phyloP scores from a whole-genome alignment of 1,140 invertebrate genomes.

The Drosophila pseudoobscura region DNA sequence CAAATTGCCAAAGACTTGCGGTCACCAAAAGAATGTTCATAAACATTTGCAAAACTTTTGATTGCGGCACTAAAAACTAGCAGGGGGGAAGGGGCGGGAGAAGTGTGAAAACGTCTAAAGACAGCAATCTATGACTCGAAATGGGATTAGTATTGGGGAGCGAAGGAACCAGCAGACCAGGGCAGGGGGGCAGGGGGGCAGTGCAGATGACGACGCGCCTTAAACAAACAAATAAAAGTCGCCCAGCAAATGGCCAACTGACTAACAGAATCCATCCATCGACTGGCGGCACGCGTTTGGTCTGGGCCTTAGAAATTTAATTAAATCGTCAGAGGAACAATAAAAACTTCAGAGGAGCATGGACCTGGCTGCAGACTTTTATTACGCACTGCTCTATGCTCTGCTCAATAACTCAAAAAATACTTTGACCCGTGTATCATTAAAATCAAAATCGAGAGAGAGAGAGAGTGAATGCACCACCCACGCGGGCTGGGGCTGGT shows the following conservation, averaged over 20 bases:
- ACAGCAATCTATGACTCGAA: conserved; percentile 47
- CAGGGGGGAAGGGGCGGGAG: conserved; percentile 12
- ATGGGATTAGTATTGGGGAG: neutral
- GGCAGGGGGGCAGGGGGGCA: neutral
- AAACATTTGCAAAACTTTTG: conserved; percentile 74
- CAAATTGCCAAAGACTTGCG: conserved; percentile 65
- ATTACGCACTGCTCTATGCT: conserved; percentile 62
- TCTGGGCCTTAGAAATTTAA: conserved; percentile 54
- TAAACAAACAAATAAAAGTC: conserved; percentile 77
- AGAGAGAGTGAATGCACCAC: conserved; percentile 20
- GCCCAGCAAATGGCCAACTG: conserved; percentile 38
- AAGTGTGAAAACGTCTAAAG: conserved; percentile 61
- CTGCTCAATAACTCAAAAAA: conserved; percentile 78
- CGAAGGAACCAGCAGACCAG: conserved; percentile 9
- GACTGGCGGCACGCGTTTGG: conserved; percentile 66
- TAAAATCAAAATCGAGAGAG: conserved; percentile 65
- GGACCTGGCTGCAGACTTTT: conserved; percentile 38
- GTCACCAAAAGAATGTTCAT: conserved; percentile 69
- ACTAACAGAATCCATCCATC: conserved; percentile 52
- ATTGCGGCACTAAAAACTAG: conserved; percentile 70
- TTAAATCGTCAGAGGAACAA: conserved; percentile 72
- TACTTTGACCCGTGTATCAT: conserved; percentile 73
- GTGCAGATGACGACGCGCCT: conserved; percentile 66
- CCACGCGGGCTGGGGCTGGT: conserved; percentile 62
- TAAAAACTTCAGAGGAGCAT: conserved; percentile 51